Base-by-base conservation (phyloP, 2,888 invertebrate species). In the Melieria picta region DNA sequence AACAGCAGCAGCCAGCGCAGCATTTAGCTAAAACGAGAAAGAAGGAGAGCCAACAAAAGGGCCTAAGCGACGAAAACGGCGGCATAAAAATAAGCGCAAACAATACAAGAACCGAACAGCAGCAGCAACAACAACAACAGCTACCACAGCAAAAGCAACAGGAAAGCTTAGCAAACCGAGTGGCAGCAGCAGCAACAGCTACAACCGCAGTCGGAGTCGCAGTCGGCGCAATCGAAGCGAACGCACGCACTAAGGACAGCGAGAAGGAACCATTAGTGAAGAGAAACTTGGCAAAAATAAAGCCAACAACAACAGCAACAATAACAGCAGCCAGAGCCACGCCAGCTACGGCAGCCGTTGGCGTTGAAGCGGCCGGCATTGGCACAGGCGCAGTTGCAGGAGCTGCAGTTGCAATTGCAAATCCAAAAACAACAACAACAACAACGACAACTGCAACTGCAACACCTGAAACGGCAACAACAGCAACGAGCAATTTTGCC, bases 231-330 rank as follows among this genome's bases (percentile, higher is more conserved):
- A 52, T 52, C 42, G 52, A 58, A 13, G 60, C 46, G 2, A 16
- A 10, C 45, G 46, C 43, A 52, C 61, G 52, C 7, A 46, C 55
- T 7, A 57, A 69, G 50, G 58, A 50, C 64, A 16, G 50, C 64
- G 68, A 69, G 48, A 69, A 69, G 71, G 68, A 75, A 64, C 72
- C 73, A 72, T 71, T 74, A 71, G 70, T 74, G 60, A 70, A 65
- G 64, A 70, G 71, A 62, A 69, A 69, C n/a, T 43, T 69, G 58
- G 66, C 58, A 64, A 74, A 75, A 72, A 71, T 72, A 71, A 68
- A 57, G 58, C 10, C 65, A 65, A 46, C 70, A 66, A 61, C 50
- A 61, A 64, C 72, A 66, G 43, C 65, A 72, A 58, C 68, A 57
- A 60, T 57, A 48, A 67, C 71, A 58, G 47, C 69, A 62, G 47